Conservation (phyloP, 2,113 vertebrate genomes). For the Coryphaenoides rupestris region DNA sequence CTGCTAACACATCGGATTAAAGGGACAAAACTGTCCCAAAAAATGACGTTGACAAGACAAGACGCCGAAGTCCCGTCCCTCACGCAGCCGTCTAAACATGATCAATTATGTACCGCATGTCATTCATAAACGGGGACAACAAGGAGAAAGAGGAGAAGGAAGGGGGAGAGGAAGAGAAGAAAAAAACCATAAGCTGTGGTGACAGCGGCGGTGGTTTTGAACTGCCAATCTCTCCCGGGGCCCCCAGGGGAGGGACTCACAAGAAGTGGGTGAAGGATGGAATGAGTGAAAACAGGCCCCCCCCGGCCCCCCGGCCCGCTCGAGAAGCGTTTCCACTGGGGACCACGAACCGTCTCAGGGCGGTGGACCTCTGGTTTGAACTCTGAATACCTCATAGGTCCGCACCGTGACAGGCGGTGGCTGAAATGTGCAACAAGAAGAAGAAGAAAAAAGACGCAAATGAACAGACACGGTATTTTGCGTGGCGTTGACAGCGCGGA, state of each 20-base stretch:
- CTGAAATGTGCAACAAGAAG: too few relatives aligned
- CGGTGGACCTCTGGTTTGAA: conserved; percentile 48
- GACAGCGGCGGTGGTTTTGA: conserved; percentile 55
- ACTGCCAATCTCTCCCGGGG: conserved; percentile 58
- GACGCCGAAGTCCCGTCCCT: neutral
- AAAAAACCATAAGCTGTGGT: conserved; percentile 58
- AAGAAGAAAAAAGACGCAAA: too few relatives aligned
- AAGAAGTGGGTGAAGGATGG: conserved; percentile 52
- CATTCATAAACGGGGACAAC: conserved; percentile 40
- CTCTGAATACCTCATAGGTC: conserved; percentile 44
- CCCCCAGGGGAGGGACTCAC: conserved; percentile 45
- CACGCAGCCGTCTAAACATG: conserved; percentile 33
- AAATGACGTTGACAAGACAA: too few relatives aligned
- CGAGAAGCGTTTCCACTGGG: conserved; percentile 61
- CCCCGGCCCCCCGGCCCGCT: conserved; percentile 47
- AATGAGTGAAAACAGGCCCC: conserved; percentile 43
- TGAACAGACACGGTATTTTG: conserved; percentile 46
- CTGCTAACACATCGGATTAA: too few relatives aligned
- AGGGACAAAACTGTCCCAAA: too few relatives aligned
- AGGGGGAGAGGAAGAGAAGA: too few relatives aligned
- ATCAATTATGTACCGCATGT: conserved; percentile 64
- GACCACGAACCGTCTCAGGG: conserved; percentile 51
- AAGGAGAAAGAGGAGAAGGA: conserved; percentile 1
- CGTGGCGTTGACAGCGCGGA: conserved; percentile 34
- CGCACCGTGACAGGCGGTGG: too few relatives aligned